A percentile compares a stretch with the other conserved stretches of the same genome.
Conservation (phyloP, 1,140 invertebrate species). For the Drosophila serrata region DNA sequence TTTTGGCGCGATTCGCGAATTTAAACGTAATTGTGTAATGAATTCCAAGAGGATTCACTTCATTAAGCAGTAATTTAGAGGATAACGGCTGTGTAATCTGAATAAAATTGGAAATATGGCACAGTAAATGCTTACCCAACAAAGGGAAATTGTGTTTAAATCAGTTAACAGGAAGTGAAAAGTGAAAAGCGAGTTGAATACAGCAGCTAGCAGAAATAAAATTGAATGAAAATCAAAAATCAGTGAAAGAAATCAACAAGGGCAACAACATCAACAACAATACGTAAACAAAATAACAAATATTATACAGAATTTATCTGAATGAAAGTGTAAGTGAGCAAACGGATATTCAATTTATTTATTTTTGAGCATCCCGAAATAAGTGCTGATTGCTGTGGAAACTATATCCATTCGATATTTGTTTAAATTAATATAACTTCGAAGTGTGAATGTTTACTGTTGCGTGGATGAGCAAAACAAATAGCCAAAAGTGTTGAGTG, state of each 20-base stretch:
- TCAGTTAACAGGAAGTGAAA: constrained; percentile 9
- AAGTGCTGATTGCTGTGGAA: constrained; percentile 15
- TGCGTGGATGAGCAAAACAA: constrained; percentile 2
- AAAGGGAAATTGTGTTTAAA: not conserved
- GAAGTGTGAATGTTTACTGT: constrained; percentile 36
- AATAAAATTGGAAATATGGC: not conserved
- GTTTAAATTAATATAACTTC: constrained; percentile 38
- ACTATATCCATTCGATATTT: constrained; percentile 18
- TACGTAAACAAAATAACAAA: constrained; percentile 19
- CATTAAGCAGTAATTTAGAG: not conserved
- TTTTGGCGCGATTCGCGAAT: not conserved
- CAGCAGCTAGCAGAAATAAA: not conserved
- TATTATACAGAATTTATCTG: constrained; percentile 31
- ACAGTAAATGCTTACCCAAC: too few relatives aligned
- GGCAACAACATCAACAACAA: not conserved
- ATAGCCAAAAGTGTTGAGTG: constrained; percentile 30
- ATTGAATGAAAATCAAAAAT: constrained; percentile 1
- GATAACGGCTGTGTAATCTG: not conserved
- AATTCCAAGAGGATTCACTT: not conserved
- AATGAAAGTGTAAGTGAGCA: constrained; percentile 30
- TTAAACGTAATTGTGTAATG: not conserved
- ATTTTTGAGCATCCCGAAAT: constrained; percentile 10
- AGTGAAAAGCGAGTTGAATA: not conserved
- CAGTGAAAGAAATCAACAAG: constrained; percentile 5
- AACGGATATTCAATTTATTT: constrained; percentile 57